Percentiles rank a stretch among this genome's conserved stretches.
These are phyloP conservation scores for Schizaphis graminum DNA, from an alignment of 2,888 invertebrate genomes.

Conservation along the genomic window DNA sequence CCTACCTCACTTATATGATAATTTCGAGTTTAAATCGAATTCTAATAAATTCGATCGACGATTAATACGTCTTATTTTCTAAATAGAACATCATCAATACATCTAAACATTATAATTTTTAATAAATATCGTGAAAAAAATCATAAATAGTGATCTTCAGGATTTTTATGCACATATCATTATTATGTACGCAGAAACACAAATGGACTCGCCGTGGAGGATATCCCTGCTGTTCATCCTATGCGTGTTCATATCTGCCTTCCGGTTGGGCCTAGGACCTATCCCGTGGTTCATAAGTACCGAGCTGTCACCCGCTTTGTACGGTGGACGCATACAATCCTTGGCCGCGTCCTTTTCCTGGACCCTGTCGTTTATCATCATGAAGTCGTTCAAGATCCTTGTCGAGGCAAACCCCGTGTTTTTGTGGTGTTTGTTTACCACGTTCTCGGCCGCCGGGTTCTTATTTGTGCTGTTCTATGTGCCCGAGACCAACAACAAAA, in stretches of 20 bases:
- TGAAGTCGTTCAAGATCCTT: slow-evolving; percentile 75
- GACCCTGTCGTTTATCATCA: slow-evolving; percentile 70
- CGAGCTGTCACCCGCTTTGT: slow-evolving; percentile 69
- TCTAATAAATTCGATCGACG: background rate
- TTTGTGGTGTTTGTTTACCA: slow-evolving; percentile 67
- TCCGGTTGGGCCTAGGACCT: slow-evolving; percentile 71
- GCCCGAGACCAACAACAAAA: slow-evolving; percentile 68
- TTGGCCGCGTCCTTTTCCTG: slow-evolving; percentile 71
- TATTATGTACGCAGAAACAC: background rate
- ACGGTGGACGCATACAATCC: slow-evolving; percentile 66
- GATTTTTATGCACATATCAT: background rate
- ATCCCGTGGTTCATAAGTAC: slow-evolving; percentile 73
- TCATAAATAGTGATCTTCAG: background rate
- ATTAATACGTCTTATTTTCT: background rate
- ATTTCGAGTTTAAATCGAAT: background rate
- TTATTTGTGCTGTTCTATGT: slow-evolving; percentile 67
- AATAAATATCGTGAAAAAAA: background rate
- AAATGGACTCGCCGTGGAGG: background rate
- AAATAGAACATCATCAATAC: background rate
- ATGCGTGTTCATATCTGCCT: slow-evolving; percentile 70
- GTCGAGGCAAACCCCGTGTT: slow-evolving; percentile 69
- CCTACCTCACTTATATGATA: background rate
- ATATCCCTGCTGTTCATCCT: slow-evolving; percentile 68
- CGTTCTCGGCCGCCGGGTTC: slow-evolving; percentile 66
- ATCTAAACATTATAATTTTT: background rate